These are phyloP conservation scores for Platycheirus albimanus DNA, from an alignment of 2,888 invertebrate species.

Conservation along the genomic window DNA sequence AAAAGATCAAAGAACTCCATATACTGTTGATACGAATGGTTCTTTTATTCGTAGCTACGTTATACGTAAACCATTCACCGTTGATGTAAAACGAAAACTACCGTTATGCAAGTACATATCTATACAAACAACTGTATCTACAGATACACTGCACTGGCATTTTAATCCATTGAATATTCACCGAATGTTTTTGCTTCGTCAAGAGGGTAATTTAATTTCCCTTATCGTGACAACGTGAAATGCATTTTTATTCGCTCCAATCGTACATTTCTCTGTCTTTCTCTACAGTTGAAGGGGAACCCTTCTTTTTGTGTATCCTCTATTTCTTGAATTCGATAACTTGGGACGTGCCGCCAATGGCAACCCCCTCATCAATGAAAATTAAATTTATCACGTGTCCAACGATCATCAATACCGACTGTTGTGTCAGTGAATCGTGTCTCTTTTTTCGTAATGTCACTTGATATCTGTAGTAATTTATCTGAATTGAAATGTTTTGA, in stretches of 20 bases:
- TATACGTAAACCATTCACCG: constrained; percentile 35
- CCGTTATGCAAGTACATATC: background rate
- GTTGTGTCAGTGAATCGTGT: constrained; percentile 1
- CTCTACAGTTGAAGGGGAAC: background rate
- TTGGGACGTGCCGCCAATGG: constrained; percentile 29
- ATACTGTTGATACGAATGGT: constrained; percentile 18
- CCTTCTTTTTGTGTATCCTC: background rate
- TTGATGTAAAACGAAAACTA: constrained; percentile 17
- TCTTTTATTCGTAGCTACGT: too few relatives aligned
- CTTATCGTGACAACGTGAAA: constrained; percentile 67
- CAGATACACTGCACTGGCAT: background rate
- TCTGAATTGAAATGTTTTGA: background rate
- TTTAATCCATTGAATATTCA: constrained; percentile 67
- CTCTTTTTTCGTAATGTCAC: background rate
- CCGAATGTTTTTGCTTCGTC: constrained; percentile 63
- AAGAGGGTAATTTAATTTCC: constrained; percentile 67
- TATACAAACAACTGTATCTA: background rate
- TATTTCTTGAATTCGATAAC: constrained; percentile 25
- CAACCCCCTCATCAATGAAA: constrained; percentile 15
- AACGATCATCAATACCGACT: too few relatives aligned
- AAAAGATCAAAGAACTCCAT: constrained; percentile 61
- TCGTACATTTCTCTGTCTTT: background rate
- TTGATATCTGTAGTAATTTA: background rate
- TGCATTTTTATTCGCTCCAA: constrained; percentile 56
- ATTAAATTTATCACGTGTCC: constrained; percentile 23